These are phyloP conservation scores for Noctua janthe DNA, from an alignment of 2,888 invertebrate genomes.

Conservation along the genomic window DNA sequence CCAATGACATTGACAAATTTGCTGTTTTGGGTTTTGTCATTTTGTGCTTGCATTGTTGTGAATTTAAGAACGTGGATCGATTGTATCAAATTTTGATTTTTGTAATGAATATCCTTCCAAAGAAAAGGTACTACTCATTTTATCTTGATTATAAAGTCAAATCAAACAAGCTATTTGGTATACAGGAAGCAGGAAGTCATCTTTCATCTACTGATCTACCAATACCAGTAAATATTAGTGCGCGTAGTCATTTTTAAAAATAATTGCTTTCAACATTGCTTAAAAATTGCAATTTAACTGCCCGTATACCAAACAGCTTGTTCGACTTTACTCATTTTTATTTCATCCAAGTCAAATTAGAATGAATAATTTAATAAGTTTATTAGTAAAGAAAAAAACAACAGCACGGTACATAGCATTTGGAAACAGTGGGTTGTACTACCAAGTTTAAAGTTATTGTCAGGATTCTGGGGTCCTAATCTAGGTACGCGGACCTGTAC, in stretches of 20 bases:
- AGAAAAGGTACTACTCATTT: conserved; percentile 8
- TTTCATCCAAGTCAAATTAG: neutral
- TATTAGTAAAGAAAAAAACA: too few relatives aligned
- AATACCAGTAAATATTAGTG: neutral
- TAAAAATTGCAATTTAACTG: neutral
- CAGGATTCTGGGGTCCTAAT: too few relatives aligned
- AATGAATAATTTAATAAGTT: neutral
- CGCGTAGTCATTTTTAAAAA: neutral
- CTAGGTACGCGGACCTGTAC: too few relatives aligned
- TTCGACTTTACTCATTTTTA: neutral
- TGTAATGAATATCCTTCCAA: conserved; percentile 9
- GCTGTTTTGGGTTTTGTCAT: neutral
- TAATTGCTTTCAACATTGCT: neutral
- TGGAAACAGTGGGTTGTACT: too few relatives aligned
- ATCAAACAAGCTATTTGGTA: neutral
- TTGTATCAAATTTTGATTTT: neutral
- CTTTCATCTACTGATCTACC: neutral
- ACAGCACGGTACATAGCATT: too few relatives aligned
- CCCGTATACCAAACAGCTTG: neutral
- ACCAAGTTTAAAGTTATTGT: too few relatives aligned
- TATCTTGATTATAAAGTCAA: neutral
- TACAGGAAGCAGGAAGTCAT: neutral
- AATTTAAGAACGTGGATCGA: neutral
- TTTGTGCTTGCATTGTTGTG: neutral
- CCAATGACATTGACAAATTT: neutral